phyloP scores from a whole-genome alignment of 2,888 invertebrate species.

The Anaspis maculata region DNA sequence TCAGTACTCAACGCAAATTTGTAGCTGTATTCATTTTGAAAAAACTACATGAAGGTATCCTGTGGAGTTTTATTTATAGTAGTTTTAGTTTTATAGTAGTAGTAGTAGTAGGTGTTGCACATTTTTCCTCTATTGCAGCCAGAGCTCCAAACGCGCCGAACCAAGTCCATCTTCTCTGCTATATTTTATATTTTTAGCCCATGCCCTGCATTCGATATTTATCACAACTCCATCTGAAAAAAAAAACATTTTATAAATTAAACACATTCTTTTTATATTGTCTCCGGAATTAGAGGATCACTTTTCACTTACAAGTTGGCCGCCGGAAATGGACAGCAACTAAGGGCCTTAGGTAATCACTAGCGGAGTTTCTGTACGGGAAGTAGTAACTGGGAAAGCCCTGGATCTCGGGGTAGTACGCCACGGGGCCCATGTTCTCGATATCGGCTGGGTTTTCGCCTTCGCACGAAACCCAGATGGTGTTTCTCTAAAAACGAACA shows the following conservation, averaged over 20 bases:
- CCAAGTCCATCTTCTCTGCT: slow-evolving; percentile 52
- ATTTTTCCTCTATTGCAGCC: slow-evolving; percentile 49
- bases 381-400: slow-evolving; percentile 88
- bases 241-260: slow-evolving; percentile 4
- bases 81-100: too few relatives aligned
- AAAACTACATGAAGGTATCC: too few relatives aligned
- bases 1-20: too few relatives aligned
- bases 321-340: slow-evolving; percentile 79
- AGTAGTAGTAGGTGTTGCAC: too few relatives aligned
- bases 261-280: too few relatives aligned
- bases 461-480: slow-evolving; percentile 87
- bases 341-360: slow-evolving; percentile 83
- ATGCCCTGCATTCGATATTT: slow-evolving; percentile 79
- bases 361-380: slow-evolving; percentile 77
- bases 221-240: slow-evolving; percentile 51
- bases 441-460: slow-evolving; percentile 90
- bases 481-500: slow-evolving; percentile 50
- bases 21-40: too few relatives aligned
- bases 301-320: slow-evolving; percentile 62
- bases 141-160: slow-evolving; percentile 59
- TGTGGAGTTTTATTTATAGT: too few relatives aligned
- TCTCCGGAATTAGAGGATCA: too few relatives aligned
- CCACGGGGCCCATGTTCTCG: slow-evolving; percentile 81
- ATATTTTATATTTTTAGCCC: slow-evolving; percentile 80
- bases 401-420: slow-evolving; percentile 60